phyloP scores from a whole-genome alignment of 2,888 invertebrate genomes.

The Zonitis immaculata region DNA sequence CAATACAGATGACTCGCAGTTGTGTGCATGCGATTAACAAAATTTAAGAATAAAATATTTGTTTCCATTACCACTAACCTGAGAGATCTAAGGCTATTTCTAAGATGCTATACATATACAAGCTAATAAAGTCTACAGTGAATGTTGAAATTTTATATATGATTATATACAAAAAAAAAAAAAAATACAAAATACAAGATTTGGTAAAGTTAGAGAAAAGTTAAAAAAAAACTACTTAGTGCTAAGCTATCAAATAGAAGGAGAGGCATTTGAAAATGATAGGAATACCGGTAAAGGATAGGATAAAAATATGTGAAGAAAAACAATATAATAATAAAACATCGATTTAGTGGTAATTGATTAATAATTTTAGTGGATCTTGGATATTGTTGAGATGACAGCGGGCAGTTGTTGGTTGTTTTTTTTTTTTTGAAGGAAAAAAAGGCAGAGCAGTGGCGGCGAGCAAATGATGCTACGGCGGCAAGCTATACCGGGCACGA shows the following conservation, averaged over 20 bases:
- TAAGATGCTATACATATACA: conserved; percentile 52
- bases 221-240: conserved; percentile 37
- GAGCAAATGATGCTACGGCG: conserved; percentile 15
- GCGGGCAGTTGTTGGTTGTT: no score
- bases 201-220: conserved; percentile 40
- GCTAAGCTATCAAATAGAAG: conserved; percentile 43
- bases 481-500: conserved; percentile 23
- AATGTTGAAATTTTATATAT: conserved; percentile 47
- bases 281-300: conserved; percentile 22
- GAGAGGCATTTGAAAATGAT: conserved; percentile 30
- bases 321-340: conserved; percentile 21
- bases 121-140: conserved; percentile 46
- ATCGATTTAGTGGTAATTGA: conserved; percentile 22
- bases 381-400: conserved; percentile 6
- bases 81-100: conserved; percentile 48
- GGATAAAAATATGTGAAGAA: conserved; percentile 13
- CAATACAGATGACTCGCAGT: conserved; percentile 49
- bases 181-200: conserved; percentile 40
- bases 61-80: conserved; percentile 48
- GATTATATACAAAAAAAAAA: conserved; percentile 32
- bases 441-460: conserved; percentile 18
- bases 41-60: conserved; percentile 41
- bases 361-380: conserved; percentile 5
- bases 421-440: no score
- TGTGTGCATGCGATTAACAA: conserved; percentile 46